These are phyloP conservation scores for Orycteropus afer DNA, from an alignment of 2,113 vertebrate species.

Conservation along the genomic window DNA sequence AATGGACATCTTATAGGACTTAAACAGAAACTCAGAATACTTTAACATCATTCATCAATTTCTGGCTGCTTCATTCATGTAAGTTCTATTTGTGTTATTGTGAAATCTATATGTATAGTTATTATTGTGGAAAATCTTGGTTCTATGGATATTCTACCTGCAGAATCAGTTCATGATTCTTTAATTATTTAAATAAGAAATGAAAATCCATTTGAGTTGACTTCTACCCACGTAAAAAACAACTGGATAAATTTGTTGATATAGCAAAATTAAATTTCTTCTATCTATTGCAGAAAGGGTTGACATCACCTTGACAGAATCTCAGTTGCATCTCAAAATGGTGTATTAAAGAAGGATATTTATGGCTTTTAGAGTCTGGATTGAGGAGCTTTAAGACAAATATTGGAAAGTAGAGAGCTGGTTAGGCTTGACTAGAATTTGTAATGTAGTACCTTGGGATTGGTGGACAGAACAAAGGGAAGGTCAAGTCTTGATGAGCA, in stretches of 20 bases:
- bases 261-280: background rate
- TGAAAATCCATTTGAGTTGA: background rate
- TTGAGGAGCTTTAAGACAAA: background rate
- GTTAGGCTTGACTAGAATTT: background rate
- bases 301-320: conserved; percentile 14
- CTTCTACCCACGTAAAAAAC: background rate
- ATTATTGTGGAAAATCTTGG: background rate
- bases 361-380: background rate
- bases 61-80: background rate
- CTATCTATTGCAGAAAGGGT: background rate
- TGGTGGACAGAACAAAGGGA: background rate
- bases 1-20: background rate
- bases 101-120: conserved; percentile 16
- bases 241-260: background rate
- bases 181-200: background rate
- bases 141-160: background rate
- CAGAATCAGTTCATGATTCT: background rate
- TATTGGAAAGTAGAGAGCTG: background rate
- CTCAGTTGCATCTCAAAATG: background rate
- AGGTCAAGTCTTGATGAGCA: background rate
- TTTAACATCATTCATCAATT: background rate
- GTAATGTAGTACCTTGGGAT: background rate
- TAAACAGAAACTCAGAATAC: background rate
- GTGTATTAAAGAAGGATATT: background rate
- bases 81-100: background rate